phyloP scores from a whole-genome alignment of 1,140 invertebrate species.

The Himalopsyche phryganea region DNA sequence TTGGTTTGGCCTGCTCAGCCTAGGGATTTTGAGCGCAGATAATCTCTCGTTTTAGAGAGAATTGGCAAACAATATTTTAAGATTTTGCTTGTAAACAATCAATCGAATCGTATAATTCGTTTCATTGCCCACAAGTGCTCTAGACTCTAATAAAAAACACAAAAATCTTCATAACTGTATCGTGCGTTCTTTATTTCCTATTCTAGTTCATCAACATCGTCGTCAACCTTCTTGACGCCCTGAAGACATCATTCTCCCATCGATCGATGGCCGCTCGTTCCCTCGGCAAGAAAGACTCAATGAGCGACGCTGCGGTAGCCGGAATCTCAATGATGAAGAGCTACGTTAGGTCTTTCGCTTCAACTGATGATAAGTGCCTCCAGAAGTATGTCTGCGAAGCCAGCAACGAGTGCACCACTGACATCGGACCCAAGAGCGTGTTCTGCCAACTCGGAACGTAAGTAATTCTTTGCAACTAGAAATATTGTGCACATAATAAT shows the following conservation, averaged over 20 bases:
- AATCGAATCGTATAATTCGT: too few relatives aligned
- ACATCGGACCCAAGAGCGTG: slow-evolving; percentile 77
- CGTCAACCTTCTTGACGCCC: slow-evolving; percentile 80
- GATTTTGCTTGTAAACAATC: too few relatives aligned
- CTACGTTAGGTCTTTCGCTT: slow-evolving; percentile 78
- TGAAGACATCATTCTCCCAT: slow-evolving; percentile 89
- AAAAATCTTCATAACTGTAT: too few relatives aligned
- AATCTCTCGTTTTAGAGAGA: too few relatives aligned
- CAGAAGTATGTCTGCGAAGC: slow-evolving; percentile 84
- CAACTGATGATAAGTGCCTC: slow-evolving; percentile 74
- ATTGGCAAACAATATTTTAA: too few relatives aligned
- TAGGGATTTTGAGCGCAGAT: too few relatives aligned
- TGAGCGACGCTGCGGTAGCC: slow-evolving; percentile 81
- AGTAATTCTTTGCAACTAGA: slow-evolving; percentile 48
- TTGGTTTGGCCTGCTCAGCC: too few relatives aligned
- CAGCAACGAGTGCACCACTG: slow-evolving; percentile 79
- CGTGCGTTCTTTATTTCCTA: slow-evolving; percentile 9
- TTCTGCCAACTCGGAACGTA: slow-evolving; percentile 92
- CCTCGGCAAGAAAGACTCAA: slow-evolving; percentile 76
- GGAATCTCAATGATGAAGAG: slow-evolving; percentile 84
- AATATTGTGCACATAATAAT: not conserved
- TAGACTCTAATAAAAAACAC: too few relatives aligned
- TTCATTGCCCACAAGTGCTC: too few relatives aligned
- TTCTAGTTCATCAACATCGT: slow-evolving; percentile 87
- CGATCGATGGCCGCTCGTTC: slow-evolving; percentile 77